Base-by-base conservation (phyloP, 1,140 invertebrate genomes). In the Triops longicaudatus region DNA sequence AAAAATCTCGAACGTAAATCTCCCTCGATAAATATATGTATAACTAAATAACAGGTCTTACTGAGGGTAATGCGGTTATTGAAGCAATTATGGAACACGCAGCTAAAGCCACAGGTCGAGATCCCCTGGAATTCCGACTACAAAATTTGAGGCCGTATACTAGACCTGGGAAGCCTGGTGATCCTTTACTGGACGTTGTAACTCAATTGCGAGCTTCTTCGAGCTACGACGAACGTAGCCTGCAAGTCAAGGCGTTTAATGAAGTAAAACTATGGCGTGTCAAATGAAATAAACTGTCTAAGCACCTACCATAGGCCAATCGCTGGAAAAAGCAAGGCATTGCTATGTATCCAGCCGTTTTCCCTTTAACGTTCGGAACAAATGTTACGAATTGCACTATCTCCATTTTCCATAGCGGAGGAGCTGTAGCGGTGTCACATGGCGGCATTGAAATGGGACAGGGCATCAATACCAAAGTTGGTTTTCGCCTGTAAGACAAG, bases 401-500 rank as follows among this genome's bases (percentile, higher is more conserved):
- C 1, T 89, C 90, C 1, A 87, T 95, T 78, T 93, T 90, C 82
- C 89, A 90, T 50, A 83, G 84, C 1, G 93, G 95, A 85, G 92
- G 92, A 11, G 90, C 90, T 0, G 91, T 95, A 0, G 86, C 88
- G 0, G 85, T 95, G 42, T 86, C 87, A 12, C 92, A 94, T 81
- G 91, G 90, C 74, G 93, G 92, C 41, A 89, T 93, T 63, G 93
- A 96, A 87, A 91, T 91, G 84, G 94, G 93, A 12, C 93, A 95
- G 86, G 93, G 94, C 3, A 88, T 95, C 73, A 92, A 90, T 77
- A 89, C 88, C 0, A 90, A 90, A 85, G 88, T 89, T 82, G 74
- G 73, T 73, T 44, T 72, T 42, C 41, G n/a, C 73, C 17, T 1
- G 26, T 28, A 10, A 79, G 63, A 27, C 17, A 14, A 12, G 12